Evolutionary conservation across 2,888 invertebrate species (phyloP).

Genomic region (Scotopteryx bipunctaria): DNA sequence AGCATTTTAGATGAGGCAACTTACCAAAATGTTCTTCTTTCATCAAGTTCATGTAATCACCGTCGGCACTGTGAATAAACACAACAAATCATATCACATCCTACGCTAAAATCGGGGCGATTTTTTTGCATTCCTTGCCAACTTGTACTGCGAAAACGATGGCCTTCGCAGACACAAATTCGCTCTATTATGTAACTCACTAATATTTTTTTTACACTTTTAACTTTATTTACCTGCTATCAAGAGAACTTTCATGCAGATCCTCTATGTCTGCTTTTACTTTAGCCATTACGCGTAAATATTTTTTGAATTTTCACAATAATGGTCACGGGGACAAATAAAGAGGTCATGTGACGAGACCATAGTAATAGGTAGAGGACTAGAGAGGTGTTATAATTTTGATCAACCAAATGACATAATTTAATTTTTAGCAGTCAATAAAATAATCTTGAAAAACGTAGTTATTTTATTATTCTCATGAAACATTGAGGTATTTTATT

Average conservation of each 20-base stretch:
- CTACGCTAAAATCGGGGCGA: conserved; percentile 42
- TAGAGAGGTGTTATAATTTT: too few species aligned
- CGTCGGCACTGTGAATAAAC: conserved; percentile 74
- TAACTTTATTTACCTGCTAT: conserved; percentile 80
- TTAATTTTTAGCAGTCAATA: too few species aligned
- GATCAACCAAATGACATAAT: too few species aligned
- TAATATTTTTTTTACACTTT: conserved; percentile 33
- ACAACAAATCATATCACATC: conserved; percentile 36
- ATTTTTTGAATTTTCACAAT: conserved; percentile 86
- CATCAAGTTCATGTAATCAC: conserved; percentile 70
- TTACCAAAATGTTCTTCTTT: conserved; percentile 73
- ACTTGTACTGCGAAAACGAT: conserved; percentile 61
- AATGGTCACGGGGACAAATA: conserved; percentile 89
- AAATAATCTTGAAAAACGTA: too few species aligned
- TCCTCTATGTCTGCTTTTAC: conserved; percentile 82
- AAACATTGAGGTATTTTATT: too few species aligned
- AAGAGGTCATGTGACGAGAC: conserved; percentile 86
- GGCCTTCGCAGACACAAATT: conserved; percentile 70
- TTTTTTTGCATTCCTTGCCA: conserved; percentile 57
- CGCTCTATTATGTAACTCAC: conserved; percentile 68
- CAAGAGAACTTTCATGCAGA: conserved; percentile 84
- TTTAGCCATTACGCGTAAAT: conserved; percentile 79
- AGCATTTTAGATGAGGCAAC: conserved; percentile 33
- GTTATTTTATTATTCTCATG: too few species aligned
- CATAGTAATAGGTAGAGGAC: too few species aligned